Percentiles rank a stretch among this genome's conserved stretches.
Conservation (phyloP, 1,140 invertebrate species). For the Arion vulgaris region DNA sequence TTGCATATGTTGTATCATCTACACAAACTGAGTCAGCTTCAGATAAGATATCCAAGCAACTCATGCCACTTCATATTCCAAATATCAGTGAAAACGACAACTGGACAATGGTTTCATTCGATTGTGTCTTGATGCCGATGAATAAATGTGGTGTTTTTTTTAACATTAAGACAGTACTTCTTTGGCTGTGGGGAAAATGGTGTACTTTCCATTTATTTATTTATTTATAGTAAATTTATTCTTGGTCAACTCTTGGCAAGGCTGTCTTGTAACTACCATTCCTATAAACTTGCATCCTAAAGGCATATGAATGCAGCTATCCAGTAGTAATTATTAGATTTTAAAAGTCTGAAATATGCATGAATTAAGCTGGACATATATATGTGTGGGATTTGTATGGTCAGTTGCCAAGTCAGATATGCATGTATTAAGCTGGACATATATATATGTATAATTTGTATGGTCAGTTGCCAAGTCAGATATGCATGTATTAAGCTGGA, state of each 20-base stretch:
- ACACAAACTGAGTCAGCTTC: background rate
- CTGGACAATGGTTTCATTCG: background rate
- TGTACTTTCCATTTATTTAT: conserved; percentile 10
- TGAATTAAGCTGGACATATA: too few species aligned
- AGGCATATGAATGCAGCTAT: too few species aligned
- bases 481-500: too few species aligned
- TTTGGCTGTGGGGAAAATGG: background rate
- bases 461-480: too few species aligned
- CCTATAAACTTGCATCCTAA: background rate
- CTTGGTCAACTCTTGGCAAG: background rate
- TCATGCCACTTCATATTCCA: background rate
- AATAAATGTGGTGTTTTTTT: background rate
- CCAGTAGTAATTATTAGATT: too few species aligned
- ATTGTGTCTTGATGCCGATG: background rate
- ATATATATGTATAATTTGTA: too few species aligned
- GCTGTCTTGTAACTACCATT: background rate
- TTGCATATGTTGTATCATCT: background rate
- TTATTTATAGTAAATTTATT: background rate
- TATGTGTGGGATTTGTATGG: too few species aligned
- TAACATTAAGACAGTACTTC: background rate
- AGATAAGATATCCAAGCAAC: background rate
- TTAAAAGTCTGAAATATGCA: too few species aligned
- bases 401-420: too few species aligned
- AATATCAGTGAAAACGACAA: background rate
- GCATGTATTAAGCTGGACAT: too few species aligned